phyloP scores from a whole-genome alignment of 2,888 invertebrate species.

The Tetranychus piercei region DNA sequence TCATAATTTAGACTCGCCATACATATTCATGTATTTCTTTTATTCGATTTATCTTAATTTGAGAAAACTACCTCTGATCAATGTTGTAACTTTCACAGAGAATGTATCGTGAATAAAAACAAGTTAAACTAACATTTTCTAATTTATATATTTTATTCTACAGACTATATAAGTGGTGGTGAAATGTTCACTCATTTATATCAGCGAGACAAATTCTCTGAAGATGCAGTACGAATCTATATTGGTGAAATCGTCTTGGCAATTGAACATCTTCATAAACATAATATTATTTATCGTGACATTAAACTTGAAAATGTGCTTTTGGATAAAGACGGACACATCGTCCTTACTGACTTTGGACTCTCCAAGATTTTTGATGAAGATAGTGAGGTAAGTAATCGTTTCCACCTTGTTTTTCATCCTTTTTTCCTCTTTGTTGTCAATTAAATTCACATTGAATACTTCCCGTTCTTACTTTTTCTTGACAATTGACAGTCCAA shows the following conservation, averaged over 20 bases:
- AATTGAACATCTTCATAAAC: constrained; percentile 80
- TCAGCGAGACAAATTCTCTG: constrained; percentile 75
- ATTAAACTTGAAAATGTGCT: constrained; percentile 93
- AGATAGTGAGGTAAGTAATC: constrained; percentile 40
- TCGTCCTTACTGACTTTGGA: constrained; percentile 91
- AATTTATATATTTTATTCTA: neutral
- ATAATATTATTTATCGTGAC: constrained; percentile 92
- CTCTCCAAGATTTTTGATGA: constrained; percentile 79
- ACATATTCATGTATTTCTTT: no score
- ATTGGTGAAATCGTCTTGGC: constrained; percentile 90
- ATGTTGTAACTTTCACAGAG: no score
- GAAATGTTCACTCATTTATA: constrained; percentile 92
- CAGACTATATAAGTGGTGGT: constrained; percentile 93
- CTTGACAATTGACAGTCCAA: no score
- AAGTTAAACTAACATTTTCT: neutral
- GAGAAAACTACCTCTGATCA: no score
- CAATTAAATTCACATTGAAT: neutral
- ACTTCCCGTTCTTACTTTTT: neutral
- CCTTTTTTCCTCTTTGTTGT: neutral
- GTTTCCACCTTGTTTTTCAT: neutral
- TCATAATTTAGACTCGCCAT: no score
- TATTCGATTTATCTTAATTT: no score
- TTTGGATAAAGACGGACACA: constrained; percentile 78
- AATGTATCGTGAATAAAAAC: no score
- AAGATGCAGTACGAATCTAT: constrained; percentile 73